Conservation (phyloP, 2,113 vertebrate species). For the Eulemur macaco region DNA sequence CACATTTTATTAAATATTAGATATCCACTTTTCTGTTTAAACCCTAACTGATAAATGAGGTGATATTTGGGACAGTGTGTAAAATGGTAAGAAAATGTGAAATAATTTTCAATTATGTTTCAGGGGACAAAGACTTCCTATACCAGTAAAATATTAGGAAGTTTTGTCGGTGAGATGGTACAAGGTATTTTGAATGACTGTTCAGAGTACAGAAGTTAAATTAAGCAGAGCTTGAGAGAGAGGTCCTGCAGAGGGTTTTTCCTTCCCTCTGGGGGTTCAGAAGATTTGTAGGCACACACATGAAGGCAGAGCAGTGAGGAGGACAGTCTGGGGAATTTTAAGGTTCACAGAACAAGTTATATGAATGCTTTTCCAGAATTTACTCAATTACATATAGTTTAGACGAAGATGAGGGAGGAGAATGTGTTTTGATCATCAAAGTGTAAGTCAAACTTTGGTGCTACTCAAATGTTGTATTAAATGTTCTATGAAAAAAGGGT, state of each 20-base stretch:
- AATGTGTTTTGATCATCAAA: conserved; percentile 48
- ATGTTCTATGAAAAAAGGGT: background rate
- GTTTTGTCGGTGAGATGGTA: background rate
- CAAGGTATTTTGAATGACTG: background rate
- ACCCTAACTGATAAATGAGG: background rate
- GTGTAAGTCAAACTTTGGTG: background rate
- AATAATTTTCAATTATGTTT: background rate
- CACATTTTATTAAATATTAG: background rate
- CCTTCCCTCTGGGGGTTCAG: background rate
- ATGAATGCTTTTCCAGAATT: conserved; percentile 22
- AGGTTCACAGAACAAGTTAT: background rate
- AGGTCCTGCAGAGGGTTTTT: background rate
- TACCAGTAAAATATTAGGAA: background rate
- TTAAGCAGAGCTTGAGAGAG: background rate
- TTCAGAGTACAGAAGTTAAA: background rate
- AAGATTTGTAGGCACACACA: background rate
- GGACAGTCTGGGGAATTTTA: background rate
- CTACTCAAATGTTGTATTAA: conserved; percentile 13
- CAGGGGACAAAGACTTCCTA: background rate
- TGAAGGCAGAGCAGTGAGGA: background rate
- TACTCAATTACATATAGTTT: background rate
- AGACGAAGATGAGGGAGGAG: background rate
- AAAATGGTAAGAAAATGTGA: background rate
- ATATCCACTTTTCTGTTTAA: background rate
- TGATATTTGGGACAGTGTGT: background rate